A percentile compares a stretch with the other conserved stretches of the same genome.
Evolutionary conservation across 2,797 vertebrate species (phyloP).

Genomic region (Cephalopachus bancanus): DNA sequence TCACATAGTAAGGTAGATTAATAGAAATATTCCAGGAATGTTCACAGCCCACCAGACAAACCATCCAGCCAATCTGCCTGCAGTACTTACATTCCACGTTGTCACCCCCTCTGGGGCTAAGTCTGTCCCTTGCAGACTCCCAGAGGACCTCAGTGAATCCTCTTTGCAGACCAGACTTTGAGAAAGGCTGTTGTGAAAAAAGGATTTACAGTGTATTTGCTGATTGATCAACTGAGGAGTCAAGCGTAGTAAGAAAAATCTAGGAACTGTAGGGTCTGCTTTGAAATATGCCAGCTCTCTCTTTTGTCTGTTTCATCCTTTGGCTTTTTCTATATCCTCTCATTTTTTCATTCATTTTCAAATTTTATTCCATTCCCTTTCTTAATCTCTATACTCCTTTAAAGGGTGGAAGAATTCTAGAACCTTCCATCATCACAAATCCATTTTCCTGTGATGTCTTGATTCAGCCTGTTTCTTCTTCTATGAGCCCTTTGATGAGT

Average conservation of each 20-base stretch:
- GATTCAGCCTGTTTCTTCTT: neutral
- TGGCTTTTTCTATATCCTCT: neutral
- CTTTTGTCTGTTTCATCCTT: neutral
- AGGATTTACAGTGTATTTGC: neutral
- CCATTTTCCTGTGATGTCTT: neutral
- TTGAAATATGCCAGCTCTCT: neutral
- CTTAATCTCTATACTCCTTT: neutral
- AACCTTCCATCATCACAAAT: slow-evolving; percentile 10
- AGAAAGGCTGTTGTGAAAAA: neutral
- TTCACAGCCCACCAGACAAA: slow-evolving; percentile 9
- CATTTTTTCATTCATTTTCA: slow-evolving; percentile 20
- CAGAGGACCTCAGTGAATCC: neutral
- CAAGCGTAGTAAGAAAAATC: neutral
- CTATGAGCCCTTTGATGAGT: neutral
- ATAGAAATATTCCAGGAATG: neutral
- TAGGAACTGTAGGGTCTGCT: neutral
- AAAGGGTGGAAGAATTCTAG: neutral
- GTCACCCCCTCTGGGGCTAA: neutral
- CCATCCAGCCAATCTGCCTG: neutral
- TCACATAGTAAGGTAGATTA: neutral
- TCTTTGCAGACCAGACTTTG: neutral
- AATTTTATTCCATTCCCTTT: neutral
- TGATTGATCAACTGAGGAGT: neutral
- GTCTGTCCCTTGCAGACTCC: too few relatives aligned
- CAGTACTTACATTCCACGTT: rapidly evolving